Evolutionary conservation across 2,888 invertebrate genomes (phyloP).

Genomic region (Hirtodrosophila trivittata): DNA sequence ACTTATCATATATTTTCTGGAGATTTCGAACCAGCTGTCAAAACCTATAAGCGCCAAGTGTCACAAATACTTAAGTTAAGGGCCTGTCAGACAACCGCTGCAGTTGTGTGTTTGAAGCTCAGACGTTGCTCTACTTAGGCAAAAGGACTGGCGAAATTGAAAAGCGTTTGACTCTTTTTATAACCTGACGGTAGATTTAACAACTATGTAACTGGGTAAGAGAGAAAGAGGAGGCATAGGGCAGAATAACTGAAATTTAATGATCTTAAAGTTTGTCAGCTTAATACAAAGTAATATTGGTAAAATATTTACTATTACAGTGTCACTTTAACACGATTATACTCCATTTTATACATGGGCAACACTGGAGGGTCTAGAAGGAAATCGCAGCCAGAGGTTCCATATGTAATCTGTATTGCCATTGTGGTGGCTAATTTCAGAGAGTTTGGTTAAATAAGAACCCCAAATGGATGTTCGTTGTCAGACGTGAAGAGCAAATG

Average conservation of each 20-base stretch:
- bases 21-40: conserved; percentile 57
- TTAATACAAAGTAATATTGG: too few relatives aligned
- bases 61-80: conserved; percentile 54
- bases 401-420: neutral
- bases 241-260: neutral
- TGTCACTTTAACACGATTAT: too few relatives aligned
- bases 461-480: neutral
- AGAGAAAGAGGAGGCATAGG: conserved; percentile 2
- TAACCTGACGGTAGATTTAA: conserved; percentile 16
- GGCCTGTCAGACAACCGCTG: neutral
- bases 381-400: too few relatives aligned
- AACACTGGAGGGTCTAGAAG: too few relatives aligned
- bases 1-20: conserved; percentile 49
- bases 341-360: too few relatives aligned
- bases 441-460: conserved; percentile 1
- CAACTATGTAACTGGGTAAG: conserved; percentile 15
- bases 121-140: neutral
- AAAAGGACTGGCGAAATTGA: neutral
- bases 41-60: conserved; percentile 64
- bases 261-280: neutral
- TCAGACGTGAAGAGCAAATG: conserved; percentile 35
- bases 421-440: conserved; percentile 14
- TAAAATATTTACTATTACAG: too few relatives aligned
- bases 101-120: conserved; percentile 28
- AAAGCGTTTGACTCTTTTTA: conserved; percentile 23